Evolutionary conservation across 2,888 invertebrate species (phyloP).

Genomic region (Nasonovia ribisnigri): DNA sequence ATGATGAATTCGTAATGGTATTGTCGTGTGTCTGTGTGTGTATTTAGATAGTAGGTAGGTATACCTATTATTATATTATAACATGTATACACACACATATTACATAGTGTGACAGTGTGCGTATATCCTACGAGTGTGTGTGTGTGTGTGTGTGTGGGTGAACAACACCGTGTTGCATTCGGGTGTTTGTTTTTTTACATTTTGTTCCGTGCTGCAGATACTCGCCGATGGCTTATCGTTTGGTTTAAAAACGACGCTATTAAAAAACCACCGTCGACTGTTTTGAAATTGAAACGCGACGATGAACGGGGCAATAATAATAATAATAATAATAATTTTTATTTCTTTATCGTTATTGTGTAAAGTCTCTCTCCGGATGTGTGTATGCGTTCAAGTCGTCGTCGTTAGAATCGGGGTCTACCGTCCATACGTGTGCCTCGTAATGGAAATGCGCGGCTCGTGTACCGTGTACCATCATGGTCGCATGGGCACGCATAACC

Average conservation of each 20-base stretch:
- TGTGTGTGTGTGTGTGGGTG: constrained; percentile 7
- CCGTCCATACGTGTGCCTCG: constrained; percentile 46
- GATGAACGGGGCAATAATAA: neutral
- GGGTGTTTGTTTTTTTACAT: neutral
- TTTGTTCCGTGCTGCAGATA: neutral
- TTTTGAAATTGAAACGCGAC: neutral
- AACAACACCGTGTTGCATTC: constrained; percentile 27
- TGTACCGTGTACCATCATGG: neutral
- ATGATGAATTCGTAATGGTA: constrained; percentile 55
- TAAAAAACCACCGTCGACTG: neutral
- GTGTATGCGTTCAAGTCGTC: neutral
- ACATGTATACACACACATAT: neutral
- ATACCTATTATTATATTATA: neutral
- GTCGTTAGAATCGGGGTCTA: constrained; percentile 19
- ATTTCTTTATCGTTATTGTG: neutral
- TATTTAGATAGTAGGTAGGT: neutral
- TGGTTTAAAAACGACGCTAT: neutral
- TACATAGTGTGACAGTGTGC: neutral
- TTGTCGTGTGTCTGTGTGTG: neutral
- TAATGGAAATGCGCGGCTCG: constrained; percentile 49
- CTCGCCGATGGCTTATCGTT: neutral
- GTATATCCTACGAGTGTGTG: neutral
- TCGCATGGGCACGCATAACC: constrained; percentile 16
- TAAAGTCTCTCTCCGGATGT: constrained; percentile 17
- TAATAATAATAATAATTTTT: neutral